Evolutionary conservation across 1,140 invertebrate genomes (phyloP), one percentile per base, ranked within the genome.

Genomic region (Bombus fervidus): DNA sequence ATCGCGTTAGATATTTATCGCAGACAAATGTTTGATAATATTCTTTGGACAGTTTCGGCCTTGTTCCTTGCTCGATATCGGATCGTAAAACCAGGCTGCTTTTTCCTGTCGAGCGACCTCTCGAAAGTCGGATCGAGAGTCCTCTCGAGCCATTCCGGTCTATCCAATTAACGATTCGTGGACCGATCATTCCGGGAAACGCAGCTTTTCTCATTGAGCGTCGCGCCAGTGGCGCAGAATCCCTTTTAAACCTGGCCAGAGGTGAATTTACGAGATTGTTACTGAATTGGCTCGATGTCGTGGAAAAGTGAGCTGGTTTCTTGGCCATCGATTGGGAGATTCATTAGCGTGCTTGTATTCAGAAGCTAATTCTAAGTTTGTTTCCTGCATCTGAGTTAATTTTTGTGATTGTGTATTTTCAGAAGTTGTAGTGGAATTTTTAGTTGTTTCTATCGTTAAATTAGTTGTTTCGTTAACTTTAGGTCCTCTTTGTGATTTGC

Each of bases 121-220:
- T 47, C 72, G 59, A 75, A 66, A 83, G 81, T 47, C n/a, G 41
- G 31, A 82, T 75, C 59, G 31, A 82, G 64, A 59, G 82, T 43
- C 3, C 64, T 69, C 82, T 78, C 53, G 47, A 59, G 64, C 47
- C n/a, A 78, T 83, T 83, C 74, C 22, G 22, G 47, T n/a, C n/a
- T 68, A 78, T 69, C 82, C 74, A 83, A 78, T 83, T 83, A 83
- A 68, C 82, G 74, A 77, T 83, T 78, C 72, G 81, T 22, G 66
- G 37, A 28, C 31, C 81, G 59, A 76, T 68, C 43, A 57, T 78
- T 68, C 64, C 47, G n/a, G 2, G 28, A 37, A 69, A 78, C 64
- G 82, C 47, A 53, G 82, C 64, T 59, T 78, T 76, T 31, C 53
- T 72, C 31, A n/a, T 53, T 15, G 47, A 81, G 12, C n/a, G 41